phyloP scores from a whole-genome alignment of 2,888 invertebrate genomes.

The Polydrusus tereticollis region DNA sequence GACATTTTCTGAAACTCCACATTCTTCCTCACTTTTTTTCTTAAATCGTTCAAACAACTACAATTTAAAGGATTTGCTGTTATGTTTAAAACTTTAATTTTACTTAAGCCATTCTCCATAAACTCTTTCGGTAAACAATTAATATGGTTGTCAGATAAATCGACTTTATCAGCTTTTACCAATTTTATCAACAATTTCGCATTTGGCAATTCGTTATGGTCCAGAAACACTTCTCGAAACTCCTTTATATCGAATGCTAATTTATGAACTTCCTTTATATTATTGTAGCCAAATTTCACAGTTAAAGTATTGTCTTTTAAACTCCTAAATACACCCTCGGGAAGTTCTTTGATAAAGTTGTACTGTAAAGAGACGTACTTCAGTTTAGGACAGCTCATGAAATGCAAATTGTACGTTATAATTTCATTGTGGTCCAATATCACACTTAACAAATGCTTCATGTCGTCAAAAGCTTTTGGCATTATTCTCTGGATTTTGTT shows the following conservation, averaged over 20 bases:
- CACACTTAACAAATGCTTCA: constrained; percentile 54
- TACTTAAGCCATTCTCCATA: constrained; percentile 54
- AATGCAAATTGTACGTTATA: constrained; percentile 54
- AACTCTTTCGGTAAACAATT: constrained; percentile 57
- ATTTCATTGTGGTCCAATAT: constrained; percentile 58
- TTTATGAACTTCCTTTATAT: constrained; percentile 55
- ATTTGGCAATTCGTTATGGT: constrained; percentile 56
- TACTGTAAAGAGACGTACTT: constrained; percentile 54
- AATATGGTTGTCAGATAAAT: constrained; percentile 57
- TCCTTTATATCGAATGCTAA: constrained; percentile 55
- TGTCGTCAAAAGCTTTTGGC: constrained; percentile 57
- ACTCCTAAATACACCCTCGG: constrained; percentile 53
- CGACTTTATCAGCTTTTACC: constrained; percentile 53
- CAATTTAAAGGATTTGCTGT: constrained; percentile 56
- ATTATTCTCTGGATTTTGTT: constrained; percentile 56
- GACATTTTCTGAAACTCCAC: constrained; percentile 51
- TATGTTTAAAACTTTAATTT: constrained; percentile 53
- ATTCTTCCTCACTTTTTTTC: constrained; percentile 47
- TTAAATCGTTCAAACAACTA: constrained; percentile 53
- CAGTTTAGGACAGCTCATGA: constrained; percentile 56
- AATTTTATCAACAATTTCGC: constrained; percentile 51
- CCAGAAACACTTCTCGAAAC: constrained; percentile 55
- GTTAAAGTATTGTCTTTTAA: constrained; percentile 52
- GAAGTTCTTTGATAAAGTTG: constrained; percentile 57
- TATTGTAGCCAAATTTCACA: constrained; percentile 59